phyloP scores from a whole-genome alignment of 2,113 vertebrate species.

The Pluvianellus socialis region DNA sequence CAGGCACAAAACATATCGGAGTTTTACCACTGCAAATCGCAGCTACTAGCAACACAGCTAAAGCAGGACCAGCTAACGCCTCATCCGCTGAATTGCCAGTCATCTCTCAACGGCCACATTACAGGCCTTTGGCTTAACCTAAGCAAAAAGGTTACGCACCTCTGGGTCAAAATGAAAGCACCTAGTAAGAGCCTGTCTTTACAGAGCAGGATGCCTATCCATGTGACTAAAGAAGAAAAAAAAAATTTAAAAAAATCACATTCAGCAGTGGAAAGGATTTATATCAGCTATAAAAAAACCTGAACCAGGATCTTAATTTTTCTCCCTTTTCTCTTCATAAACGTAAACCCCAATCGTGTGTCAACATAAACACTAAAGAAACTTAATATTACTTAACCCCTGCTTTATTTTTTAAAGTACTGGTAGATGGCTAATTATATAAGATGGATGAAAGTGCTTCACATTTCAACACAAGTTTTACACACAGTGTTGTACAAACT shows the following conservation, averaged over 20 bases:
- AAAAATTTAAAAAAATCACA: too few relatives aligned
- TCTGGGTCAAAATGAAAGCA: neutral
- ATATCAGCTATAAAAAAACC: neutral
- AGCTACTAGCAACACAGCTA: neutral
- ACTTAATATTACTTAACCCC: neutral
- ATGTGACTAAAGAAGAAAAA: neutral
- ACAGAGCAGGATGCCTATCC: neutral
- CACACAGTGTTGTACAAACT: neutral
- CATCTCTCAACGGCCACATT: rapidly evolving
- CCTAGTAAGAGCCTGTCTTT: neutral
- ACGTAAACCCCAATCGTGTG: neutral
- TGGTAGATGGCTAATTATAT: neutral
- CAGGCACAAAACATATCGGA: neutral
- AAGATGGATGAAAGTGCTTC: neutral
- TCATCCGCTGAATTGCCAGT: neutral
- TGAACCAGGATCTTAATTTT: neutral
- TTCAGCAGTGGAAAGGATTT: neutral
- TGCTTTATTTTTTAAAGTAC: neutral
- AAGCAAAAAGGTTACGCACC: neutral
- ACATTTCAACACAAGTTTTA: neutral
- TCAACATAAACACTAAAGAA: neutral
- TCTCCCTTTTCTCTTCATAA: neutral
- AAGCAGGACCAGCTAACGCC: neutral
- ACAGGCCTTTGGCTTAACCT: neutral
- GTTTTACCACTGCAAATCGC: neutral